Base-by-base conservation (phyloP, 2,113 vertebrate genomes). In the Ailuropoda melanoleuca region DNA sequence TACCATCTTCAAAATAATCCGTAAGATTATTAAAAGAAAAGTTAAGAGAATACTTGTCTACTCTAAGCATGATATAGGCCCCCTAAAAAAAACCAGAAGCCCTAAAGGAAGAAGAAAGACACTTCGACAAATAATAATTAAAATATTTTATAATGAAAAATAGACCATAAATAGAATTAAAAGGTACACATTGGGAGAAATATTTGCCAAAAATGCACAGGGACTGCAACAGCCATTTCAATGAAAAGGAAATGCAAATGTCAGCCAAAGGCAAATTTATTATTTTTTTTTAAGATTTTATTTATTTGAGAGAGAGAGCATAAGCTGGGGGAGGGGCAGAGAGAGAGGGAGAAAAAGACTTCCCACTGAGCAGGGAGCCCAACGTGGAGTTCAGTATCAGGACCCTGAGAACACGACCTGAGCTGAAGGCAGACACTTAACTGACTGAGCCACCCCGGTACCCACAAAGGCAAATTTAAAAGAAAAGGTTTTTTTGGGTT, bases 1-100 rank as follows among this genome's bases (percentile, higher is more conserved):
- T 43, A 43, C 15, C 31, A 82, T 37, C 83, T 88, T 96, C 58
- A 70, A 75, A 97, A 93, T 55, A 83, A 94, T 21, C 82, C 68
- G 8, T 12, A 81, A 75, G n/a, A 53, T 34, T 74, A 86, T 46
- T n/a, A 74, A 56, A 88, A 85, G 58, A 88, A 83, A 66, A 84
- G 29, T 72, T 89, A 80, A 55, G 19, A 46, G 31, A 83, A 60
- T 37, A 62, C n/a, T 53, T 82, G 39, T 83, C 91, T 92, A 82
- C 46, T 92, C 39, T 82, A 21, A 75, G 82, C 4, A 43, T 82
- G 48, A 82, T 14, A 2, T 7, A 83, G 55, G 34, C 14, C 7
- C 56, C 46, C 15, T 68, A 23, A 37, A 91, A 75, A 93, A 39
- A 88, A 4, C 14, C 39, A 82, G 48, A 88, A 82, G 68, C 15